Conservation (phyloP, 2,888 invertebrate species). For the Sarcophaga variegata region DNA sequence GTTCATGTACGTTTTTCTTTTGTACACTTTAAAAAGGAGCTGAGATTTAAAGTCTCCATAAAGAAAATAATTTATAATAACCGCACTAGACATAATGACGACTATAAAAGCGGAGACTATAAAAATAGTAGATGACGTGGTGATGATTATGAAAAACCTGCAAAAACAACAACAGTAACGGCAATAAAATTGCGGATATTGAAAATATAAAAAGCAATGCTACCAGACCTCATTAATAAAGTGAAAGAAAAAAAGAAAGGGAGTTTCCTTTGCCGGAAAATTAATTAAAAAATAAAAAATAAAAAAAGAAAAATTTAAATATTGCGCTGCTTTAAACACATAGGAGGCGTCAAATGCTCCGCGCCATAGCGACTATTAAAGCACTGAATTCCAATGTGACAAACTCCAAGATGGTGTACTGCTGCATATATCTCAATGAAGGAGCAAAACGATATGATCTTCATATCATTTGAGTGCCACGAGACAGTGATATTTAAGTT, state of each 20-base stretch:
- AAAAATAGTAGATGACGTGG: constrained; percentile 58
- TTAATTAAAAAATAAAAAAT: too few relatives aligned
- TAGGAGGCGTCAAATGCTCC: too few relatives aligned
- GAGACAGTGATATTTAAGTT: too few relatives aligned
- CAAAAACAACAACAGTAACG: not conserved
- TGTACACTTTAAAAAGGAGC: not conserved
- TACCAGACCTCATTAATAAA: constrained; percentile 11
- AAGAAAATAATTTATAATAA: constrained; percentile 56
- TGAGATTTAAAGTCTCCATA: constrained; percentile 26
- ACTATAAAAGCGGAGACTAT: constrained; percentile 53
- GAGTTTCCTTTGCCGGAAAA: not conserved
- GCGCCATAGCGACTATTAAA: too few relatives aligned
- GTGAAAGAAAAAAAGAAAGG: constrained; percentile 21
- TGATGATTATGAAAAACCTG: constrained; percentile 21
- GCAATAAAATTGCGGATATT: constrained; percentile 59
- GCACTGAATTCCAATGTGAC: too few relatives aligned
- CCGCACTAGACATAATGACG: constrained; percentile 68
- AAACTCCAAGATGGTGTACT: too few relatives aligned
- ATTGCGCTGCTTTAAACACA: too few relatives aligned
- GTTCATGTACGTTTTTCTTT: not conserved
- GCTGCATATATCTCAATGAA: too few relatives aligned
- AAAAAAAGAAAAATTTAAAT: too few relatives aligned
- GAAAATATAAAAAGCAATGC: constrained; percentile 31
- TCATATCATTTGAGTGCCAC: too few relatives aligned
- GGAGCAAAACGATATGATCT: too few relatives aligned